Evolutionary conservation across 2,888 invertebrate species (phyloP), one percentile per base, ranked within the genome.

Genomic region (Nomada fabriciana): DNA sequence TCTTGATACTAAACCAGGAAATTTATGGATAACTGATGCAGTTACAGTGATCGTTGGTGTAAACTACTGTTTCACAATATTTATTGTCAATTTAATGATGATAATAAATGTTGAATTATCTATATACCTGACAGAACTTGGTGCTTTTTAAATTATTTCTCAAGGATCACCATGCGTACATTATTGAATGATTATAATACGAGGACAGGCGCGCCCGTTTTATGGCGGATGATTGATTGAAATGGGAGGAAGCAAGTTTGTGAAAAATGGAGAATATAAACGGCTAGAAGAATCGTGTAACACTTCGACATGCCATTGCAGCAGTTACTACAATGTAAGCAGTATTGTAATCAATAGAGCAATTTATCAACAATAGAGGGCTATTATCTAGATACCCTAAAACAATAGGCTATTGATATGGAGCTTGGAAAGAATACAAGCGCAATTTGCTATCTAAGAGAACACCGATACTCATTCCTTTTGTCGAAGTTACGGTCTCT

Each of bases 331-430:
- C 69, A 43, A 47, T 29, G 25, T 29, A 52, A 23, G 23, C 60
- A 20, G 60, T 43, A 71, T 52, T 71, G 70, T 71, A 71, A 71
- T 60, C 70, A 71, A 71, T 71, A 71, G 70, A 71, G 70, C 70
- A 71, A 71, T 71, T 71, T 71, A 71, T 70, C 70, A 71, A 71
- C 70, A 71, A 71, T 71, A 23, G 70, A 50, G 70, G 18, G 60
- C 70, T 61, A 71, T 71, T 71, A 71, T 52, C 60, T 60, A 60
- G 70, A 71, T 60, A 61, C 52, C 50, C 20, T 61, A 61, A 71
- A 71, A 71, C 70, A 71, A 71, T 71, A 13, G 70, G 50, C 70
- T 60, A 71, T 71, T 71, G 70, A 61, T 71, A 61, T 11, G 50
- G 29, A 13, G 36, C 15, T 11, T 23, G 50, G 50, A 71, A 61